Evolutionary conservation across 2,113 vertebrate species (phyloP).

Genomic region (Neolamprologus cancellatus): DNA sequence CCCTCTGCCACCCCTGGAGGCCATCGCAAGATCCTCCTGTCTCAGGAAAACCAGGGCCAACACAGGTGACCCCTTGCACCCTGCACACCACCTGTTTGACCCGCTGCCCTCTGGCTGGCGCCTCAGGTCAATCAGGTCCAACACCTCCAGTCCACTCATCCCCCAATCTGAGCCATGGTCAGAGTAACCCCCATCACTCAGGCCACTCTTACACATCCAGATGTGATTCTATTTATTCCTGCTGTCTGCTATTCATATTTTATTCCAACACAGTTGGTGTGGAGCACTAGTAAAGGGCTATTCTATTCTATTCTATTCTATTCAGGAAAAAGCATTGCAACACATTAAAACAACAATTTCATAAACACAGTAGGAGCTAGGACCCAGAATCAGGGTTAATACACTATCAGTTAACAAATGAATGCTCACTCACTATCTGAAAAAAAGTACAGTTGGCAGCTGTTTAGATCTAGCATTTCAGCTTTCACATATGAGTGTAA

Average conservation of each 20-base stretch:
- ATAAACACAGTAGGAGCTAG: neutral
- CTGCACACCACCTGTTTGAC: neutral
- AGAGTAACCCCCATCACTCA: neutral
- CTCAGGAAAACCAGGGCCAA: neutral
- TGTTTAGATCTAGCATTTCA: neutral
- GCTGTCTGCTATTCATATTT: neutral
- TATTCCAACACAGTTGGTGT: neutral
- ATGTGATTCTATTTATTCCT: rapidly evolving
- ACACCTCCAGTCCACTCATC: neutral
- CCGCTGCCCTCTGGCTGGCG: neutral
- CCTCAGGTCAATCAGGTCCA: neutral
- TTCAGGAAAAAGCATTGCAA: neutral
- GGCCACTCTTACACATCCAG: neutral
- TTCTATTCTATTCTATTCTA: neutral
- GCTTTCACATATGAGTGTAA: neutral
- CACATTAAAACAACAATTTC: neutral
- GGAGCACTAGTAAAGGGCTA: neutral
- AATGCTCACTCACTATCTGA: neutral
- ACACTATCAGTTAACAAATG: neutral
- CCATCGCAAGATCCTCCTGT: neutral
- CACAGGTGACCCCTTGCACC: neutral
- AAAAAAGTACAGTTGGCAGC: neutral
- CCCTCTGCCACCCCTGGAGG: neutral
- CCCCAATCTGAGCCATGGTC: neutral
- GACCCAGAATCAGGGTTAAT: neutral